Evolutionary conservation across 1,140 invertebrate genomes (phyloP).

Genomic region (Telenomus remus): DNA sequence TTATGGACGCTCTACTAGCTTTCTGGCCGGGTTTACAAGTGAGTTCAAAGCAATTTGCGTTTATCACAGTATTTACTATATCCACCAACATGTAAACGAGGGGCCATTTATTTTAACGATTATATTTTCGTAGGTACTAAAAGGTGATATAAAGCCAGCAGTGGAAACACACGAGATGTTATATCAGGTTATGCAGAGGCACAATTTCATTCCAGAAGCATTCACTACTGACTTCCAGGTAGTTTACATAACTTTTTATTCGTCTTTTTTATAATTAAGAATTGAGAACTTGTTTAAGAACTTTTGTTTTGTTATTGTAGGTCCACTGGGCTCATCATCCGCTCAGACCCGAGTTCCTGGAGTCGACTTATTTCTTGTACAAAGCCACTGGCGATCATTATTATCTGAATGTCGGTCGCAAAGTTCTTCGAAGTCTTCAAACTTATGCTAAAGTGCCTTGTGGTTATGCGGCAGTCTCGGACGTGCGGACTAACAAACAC

Average conservation of each 20-base stretch:
- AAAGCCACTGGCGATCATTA: constrained; percentile 95
- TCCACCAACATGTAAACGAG: too few species aligned
- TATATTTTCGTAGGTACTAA: constrained; percentile 79
- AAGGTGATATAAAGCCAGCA: constrained; percentile 96
- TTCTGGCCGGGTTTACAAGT: constrained; percentile 99
- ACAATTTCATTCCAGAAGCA: constrained; percentile 98
- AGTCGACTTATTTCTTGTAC: constrained; percentile 98
- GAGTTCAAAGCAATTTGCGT: constrained; percentile 42
- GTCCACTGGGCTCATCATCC: constrained; percentile 99
- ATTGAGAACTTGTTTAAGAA: too few species aligned
- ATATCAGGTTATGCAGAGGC: constrained; percentile 96
- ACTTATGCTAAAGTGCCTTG: constrained; percentile 94
- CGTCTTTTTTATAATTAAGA: constrained; percentile 1
- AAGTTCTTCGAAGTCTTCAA: constrained; percentile 93
- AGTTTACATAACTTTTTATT: constrained; percentile 33
- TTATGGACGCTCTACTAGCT: constrained; percentile 97
- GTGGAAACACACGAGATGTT: constrained; percentile 98
- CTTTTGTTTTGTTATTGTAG: constrained; percentile 67
- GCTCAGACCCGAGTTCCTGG: constrained; percentile 96
- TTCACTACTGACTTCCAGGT: constrained; percentile 95
- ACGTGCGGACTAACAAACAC: constrained; percentile 90
- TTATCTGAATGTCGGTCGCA: constrained; percentile 94
- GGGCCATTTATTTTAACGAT: too few species aligned
- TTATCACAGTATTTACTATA: too few species aligned
- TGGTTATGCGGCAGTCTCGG: constrained; percentile 97